Conservation (phyloP, 2,113 vertebrate species). For the Austrofundulus limnaeus region DNA sequence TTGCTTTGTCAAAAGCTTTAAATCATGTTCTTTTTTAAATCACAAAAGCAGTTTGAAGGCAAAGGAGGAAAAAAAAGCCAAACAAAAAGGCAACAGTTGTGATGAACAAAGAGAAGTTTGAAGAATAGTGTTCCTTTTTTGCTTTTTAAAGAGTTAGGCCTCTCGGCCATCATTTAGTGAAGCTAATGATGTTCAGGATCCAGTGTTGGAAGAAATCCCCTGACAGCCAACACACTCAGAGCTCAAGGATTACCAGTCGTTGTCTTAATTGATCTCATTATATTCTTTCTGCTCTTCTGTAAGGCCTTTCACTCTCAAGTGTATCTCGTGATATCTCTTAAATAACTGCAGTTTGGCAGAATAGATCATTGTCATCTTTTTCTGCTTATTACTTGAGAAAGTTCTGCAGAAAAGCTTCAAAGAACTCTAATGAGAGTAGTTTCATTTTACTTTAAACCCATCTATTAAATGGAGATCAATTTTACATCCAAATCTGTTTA, state of each 20-base stretch:
- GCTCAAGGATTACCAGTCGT: slow-evolving; percentile 59
- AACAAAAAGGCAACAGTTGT: slow-evolving; percentile 26
- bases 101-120: slow-evolving; percentile 46
- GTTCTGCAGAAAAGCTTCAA: slow-evolving; percentile 10
- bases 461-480: background rate
- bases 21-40: slow-evolving; percentile 25
- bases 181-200: slow-evolving; percentile 56
- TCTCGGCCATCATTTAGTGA: slow-evolving; percentile 53
- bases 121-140: slow-evolving; percentile 45
- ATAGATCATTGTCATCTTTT: slow-evolving; percentile 26
- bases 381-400: slow-evolving; percentile 4
- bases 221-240: slow-evolving; percentile 32
- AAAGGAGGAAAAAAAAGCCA: slow-evolving; percentile 37
- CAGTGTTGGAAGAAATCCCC: slow-evolving; percentile 39
- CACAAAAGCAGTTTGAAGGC: slow-evolving; percentile 27
- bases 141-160: slow-evolving; percentile 38
- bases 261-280: slow-evolving; percentile 76
- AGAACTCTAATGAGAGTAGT: background rate
- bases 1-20: slow-evolving; percentile 54
- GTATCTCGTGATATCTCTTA: slow-evolving; percentile 37
- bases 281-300: slow-evolving; percentile 51
- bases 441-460: background rate
- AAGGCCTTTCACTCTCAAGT: slow-evolving; percentile 40
- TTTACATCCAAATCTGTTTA: slow-evolving; percentile 1
- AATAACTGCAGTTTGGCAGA: slow-evolving; percentile 38